Evolutionary conservation across 2,797 vertebrate genomes (phyloP), one percentile per base, ranked within the genome.

Genomic region (Salarias fasciatus): DNA sequence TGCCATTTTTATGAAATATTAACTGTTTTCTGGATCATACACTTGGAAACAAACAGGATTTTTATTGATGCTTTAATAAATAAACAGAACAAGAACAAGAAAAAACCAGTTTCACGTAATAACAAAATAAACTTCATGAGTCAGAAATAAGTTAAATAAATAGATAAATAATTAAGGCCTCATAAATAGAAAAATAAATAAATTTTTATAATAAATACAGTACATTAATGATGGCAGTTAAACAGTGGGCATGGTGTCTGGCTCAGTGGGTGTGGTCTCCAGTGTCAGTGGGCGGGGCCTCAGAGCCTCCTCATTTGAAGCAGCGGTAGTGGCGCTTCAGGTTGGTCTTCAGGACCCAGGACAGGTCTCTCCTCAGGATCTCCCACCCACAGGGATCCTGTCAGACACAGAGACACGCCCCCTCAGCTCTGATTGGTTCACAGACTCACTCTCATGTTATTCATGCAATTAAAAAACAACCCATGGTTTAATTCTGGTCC

Each of bases 341-440:
- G 1, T 33, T 10, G 1, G 9, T 15, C 45, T 37, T 31, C 0
- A 86, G 52, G 33, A 82, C 68, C 33, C 5, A 0, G 30, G 54
- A 38, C 5, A 84, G 24, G n/a, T 86, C 70, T 31, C 65, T 63
- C 50, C 38, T 65, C 62, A 84, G 43, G 60, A 49, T 45, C 68
- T 36, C 24, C 84, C 79, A 84, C 18, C 77, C 84, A 47, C 84
- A 86, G 14, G n/a, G 45, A 0, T 65, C 72, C 84, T 86, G 47
- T 31, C 29, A 76, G 42, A 73, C 5, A 76, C 1, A 50, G 3
- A 29, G 3, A 13, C 9, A 63, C n/a, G 2, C 11, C 12, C 40
- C 14, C 18, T 69, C 5, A 73, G 62, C 8, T 62, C 5, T 44
- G 46, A 72, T 56, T 56, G 61, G 58, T 60, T 14, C 30, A 46